These are phyloP conservation scores for Cyprinodon tularosa DNA, from an alignment of 2,113 vertebrate species.

Conservation along the genomic window DNA sequence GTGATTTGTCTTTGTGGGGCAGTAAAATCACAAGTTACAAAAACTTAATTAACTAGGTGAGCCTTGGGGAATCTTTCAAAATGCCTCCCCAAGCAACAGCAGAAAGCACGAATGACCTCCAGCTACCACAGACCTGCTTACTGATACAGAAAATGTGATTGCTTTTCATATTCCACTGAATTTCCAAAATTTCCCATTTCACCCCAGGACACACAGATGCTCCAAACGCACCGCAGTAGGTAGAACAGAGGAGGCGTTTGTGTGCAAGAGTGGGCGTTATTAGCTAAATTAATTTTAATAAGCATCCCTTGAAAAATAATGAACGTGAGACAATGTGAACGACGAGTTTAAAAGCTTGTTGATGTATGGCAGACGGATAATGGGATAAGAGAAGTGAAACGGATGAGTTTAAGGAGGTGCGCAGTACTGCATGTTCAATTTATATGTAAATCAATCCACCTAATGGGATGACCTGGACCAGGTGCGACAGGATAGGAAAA, in stretches of 20 bases:
- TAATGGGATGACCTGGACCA: constrained; percentile 72
- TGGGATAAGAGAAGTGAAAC: constrained; percentile 64
- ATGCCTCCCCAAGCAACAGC: constrained; percentile 79
- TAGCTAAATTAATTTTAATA: constrained; percentile 75
- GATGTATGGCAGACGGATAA: constrained; percentile 69
- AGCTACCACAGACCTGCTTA: constrained; percentile 82
- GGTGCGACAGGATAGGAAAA: constrained; percentile 69
- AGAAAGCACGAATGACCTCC: constrained; percentile 76
- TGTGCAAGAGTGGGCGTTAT: constrained; percentile 59
- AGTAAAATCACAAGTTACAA: constrained; percentile 66
- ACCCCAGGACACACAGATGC: constrained; percentile 73
- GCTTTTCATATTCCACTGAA: constrained; percentile 79
- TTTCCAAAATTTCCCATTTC: constrained; percentile 76
- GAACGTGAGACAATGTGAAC: constrained; percentile 66
- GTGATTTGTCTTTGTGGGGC: constrained; percentile 55
- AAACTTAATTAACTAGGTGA: constrained; percentile 83
- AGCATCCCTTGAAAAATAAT: constrained; percentile 71
- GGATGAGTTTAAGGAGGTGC: constrained; percentile 70
- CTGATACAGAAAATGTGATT: constrained; percentile 85
- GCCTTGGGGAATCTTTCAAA: constrained; percentile 73
- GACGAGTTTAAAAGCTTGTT: constrained; percentile 71
- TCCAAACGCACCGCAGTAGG: constrained; percentile 73
- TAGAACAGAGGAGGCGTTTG: constrained; percentile 42
- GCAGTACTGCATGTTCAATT: constrained; percentile 71
- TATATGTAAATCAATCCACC: constrained; percentile 77